Conservation (phyloP, 2,888 invertebrate species). For the Buathra laborator region DNA sequence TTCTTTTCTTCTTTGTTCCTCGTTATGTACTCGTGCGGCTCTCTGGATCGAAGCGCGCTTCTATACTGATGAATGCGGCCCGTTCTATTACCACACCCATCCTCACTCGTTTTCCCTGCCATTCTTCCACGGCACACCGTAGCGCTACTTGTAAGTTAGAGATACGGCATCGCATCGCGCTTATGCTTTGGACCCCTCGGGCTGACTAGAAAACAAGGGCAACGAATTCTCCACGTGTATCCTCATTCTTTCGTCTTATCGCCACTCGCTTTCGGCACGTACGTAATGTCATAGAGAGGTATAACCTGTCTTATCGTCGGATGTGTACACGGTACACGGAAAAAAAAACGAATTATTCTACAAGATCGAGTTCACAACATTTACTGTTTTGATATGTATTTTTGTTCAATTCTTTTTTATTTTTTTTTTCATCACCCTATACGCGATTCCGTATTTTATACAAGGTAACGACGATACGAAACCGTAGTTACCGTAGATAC, state of each 20-base stretch:
- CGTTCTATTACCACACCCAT: slow-evolving; percentile 25
- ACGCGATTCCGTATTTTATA: neutral
- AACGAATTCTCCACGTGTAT: slow-evolving; percentile 19
- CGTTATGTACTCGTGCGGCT: slow-evolving; percentile 12
- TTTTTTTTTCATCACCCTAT: neutral
- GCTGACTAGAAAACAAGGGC: slow-evolving; percentile 12
- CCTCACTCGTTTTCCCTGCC: slow-evolving; percentile 14
- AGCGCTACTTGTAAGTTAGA: neutral
- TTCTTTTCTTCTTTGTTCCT: slow-evolving; percentile 22
- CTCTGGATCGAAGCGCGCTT: slow-evolving; percentile 22
- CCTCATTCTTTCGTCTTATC: slow-evolving; percentile 25
- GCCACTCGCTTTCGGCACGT: slow-evolving; percentile 22
- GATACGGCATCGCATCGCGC: slow-evolving; percentile 12
- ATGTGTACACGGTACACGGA: neutral
- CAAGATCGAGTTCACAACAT: neutral
- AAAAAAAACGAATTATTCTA: neutral
- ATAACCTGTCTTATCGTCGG: neutral
- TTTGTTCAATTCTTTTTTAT: neutral
- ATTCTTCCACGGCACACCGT: neutral
- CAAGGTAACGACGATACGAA: neutral
- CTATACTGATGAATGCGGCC: slow-evolving; percentile 21
- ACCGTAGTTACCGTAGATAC: neutral
- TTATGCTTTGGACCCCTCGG: slow-evolving; percentile 18
- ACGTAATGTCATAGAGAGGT: neutral
- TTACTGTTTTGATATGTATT: neutral